Percentiles rank a stretch among this genome's conserved stretches.
These are phyloP conservation scores for Himalopsyche tibetana DNA, from an alignment of 2,888 invertebrate species.

Conservation along the genomic window DNA sequence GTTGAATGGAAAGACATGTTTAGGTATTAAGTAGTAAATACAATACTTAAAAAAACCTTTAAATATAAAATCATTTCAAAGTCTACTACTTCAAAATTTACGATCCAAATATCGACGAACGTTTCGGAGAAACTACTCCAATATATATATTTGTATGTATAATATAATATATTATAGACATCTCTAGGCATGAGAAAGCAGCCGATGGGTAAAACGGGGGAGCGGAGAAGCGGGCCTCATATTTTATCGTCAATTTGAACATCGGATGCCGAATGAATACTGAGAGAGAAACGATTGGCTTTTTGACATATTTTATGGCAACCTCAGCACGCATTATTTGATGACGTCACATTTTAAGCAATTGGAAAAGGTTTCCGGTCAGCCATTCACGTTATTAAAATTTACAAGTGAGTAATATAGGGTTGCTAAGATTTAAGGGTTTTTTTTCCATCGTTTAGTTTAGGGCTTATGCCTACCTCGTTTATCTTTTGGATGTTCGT, in stretches of 20 bases:
- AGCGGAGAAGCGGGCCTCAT: conserved; percentile 45
- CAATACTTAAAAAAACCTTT: background rate
- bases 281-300: conserved; percentile 56
- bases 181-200: conserved; percentile 23
- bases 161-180: background rate
- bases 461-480: background rate
- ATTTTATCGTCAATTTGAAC: conserved; percentile 63
- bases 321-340: conserved; percentile 46
- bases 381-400: conserved; percentile 30
- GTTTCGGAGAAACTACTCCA: background rate
- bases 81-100: background rate
- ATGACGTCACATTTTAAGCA: conserved; percentile 21
- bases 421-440: background rate
- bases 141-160: too few species aligned
- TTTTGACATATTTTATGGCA: conserved; percentile 58
- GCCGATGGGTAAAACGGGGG: background rate
- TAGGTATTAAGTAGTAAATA: background rate
- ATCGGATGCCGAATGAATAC: conserved; percentile 60
- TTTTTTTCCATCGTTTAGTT: background rate
- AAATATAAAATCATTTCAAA: background rate
- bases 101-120: background rate
- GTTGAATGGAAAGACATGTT: too few species aligned
- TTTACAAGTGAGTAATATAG: conserved; percentile 20
- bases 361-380: conserved; percentile 23
- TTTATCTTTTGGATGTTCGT: background rate